Base-by-base conservation (phyloP, 2,113 vertebrate species). In the Piaya cayana region DNA sequence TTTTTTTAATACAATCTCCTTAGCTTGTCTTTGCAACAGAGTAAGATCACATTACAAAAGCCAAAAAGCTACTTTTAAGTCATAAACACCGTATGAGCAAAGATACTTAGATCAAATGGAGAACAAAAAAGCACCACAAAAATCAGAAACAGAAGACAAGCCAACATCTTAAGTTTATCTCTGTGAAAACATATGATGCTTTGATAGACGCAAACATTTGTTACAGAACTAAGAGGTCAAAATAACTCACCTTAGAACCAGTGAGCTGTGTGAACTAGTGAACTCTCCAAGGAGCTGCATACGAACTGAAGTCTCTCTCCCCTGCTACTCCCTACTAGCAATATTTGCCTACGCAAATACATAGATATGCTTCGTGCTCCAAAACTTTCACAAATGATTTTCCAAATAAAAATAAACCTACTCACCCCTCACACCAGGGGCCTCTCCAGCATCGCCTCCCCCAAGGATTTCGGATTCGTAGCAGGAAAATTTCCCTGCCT, bases 381-480 rank as follows among this genome's bases (percentile, higher is more conserved):
- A 39, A 32, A 90, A 72, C 26, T 50, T 62, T 10, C n/a, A 56
- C 6, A 78, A 89, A 65, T 6, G 0, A 5, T 52, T 90, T 64
- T 86, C 43, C 49, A 88, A 64, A 78, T 9, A 7, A 82, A 81
- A 74, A 30, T 12, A 17, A 29, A 59, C 10, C 21, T 30, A 91
- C 98, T 97, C 78, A 99, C 99, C 98, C 98, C 65, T 98, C 98
- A 88, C 96, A 97, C 99, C 99, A 99, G 65, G 97, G 97, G 4
- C 99, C 99, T 42, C 92, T 98, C 99, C 99, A 99, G 92, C 98
- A 98, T n/a, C 98, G 96, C 78, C 99, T 98, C 30, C 99, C 99
- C 99, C 99, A 99, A 12, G 99, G 99, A 92, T 99, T 99, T 93
- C 98, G 98, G 86, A 99, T 98, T 63, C 98, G 97, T 15, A 99